phyloP scores from a whole-genome alignment of 2,113 vertebrate genomes.

The Poeciliopsis turrubarensis region DNA sequence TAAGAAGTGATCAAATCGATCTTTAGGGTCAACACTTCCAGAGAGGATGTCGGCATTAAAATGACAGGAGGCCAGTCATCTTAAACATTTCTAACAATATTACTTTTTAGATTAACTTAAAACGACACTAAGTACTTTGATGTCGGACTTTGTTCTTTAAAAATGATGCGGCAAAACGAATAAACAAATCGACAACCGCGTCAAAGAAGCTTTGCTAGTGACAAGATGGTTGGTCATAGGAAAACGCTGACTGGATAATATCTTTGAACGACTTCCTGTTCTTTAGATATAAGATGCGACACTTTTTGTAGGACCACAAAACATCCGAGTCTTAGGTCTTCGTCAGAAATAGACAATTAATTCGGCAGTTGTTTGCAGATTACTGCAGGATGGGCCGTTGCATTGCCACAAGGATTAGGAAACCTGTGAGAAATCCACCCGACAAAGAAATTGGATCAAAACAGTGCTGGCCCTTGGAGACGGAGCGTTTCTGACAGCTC shows the following conservation, averaged over 20 bases:
- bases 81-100: neutral
- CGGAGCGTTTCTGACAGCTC: neutral
- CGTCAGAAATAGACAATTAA: neutral
- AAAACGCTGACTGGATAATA: neutral
- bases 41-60: neutral
- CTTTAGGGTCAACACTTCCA: neutral
- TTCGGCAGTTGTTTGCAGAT: conserved; percentile 3
- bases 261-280: neutral
- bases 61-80: neutral
- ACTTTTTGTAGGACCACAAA: neutral
- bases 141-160: too few relatives aligned
- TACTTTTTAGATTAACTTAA: too few relatives aligned
- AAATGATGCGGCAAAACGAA: neutral
- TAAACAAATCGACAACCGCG: neutral
- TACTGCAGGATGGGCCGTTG: neutral
- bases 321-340: neutral
- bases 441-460: neutral
- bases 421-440: neutral
- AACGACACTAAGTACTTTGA: too few relatives aligned
- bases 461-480: neutral
- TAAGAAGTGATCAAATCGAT: neutral
- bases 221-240: too few relatives aligned
- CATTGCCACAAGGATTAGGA: neutral
- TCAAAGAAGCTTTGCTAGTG: too few relatives aligned
- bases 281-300: neutral